Evolutionary conservation across 2,797 vertebrate species (phyloP), one percentile per base, ranked within the genome.

Genomic region (Triplophysa bombifrons): DNA sequence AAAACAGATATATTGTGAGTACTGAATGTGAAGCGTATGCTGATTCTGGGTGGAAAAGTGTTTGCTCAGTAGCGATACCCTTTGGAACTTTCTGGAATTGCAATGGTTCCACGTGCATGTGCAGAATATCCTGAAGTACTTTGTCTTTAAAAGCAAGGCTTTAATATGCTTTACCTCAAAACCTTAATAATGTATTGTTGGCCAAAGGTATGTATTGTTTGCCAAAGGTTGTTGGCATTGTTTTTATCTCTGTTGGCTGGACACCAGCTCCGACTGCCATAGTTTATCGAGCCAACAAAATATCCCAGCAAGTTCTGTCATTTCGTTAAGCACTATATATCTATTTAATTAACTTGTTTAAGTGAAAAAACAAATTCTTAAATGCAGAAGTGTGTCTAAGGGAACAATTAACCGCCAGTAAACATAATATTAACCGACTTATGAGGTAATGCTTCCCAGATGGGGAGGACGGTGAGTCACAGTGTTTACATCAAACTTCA

Each of bases 241-340:
- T 27, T 13, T 72, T 10, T 48, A 53, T 51, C 34, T 50, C 19
- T 63, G 27, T 48, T 78, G 76, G 76, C 76, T 16, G 53, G 30
- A 78, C 48, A 63, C 48, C 58, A 72, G 68, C 48, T 78, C 68
- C 41, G 27, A 64, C 46, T 51, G 44, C 5, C 10, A 58, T 50
- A 22, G 46, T 72, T 78, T 46, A 64, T 78, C 34, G 72, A 72
- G 68, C 30, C 58, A 72, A 14, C 7, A 0, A 14, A 53, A 16
- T 4, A 70, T 78, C 44, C 17, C 30, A 22, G 34, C 56, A 78
- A 41, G 56, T 38, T 70, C 27, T 69, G 46, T 6, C 67, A 71
- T 46, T 64, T 78, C 41, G 55, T 65, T 53, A 58, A 58, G 19
- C 34, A 73, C 63, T 58, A 80, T n/a, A 63, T 71, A 22, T 79